phyloP scores from a whole-genome alignment of 2,797 vertebrate species.

The Semotilus atromaculatus region DNA sequence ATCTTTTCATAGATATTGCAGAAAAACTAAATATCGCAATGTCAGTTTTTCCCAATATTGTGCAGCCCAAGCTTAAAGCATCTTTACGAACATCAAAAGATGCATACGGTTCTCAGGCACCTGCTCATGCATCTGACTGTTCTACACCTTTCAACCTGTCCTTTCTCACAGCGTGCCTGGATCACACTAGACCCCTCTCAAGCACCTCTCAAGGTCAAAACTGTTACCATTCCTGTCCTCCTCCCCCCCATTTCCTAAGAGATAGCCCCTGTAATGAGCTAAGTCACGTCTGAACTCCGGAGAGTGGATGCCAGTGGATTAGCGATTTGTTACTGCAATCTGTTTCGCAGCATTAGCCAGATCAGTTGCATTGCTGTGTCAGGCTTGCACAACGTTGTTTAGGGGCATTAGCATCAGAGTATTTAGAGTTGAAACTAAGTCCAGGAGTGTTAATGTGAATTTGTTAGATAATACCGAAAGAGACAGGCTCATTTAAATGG shows the following conservation, averaged over 20 bases:
- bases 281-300: constrained; percentile 67
- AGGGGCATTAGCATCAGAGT: constrained; percentile 46
- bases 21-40: too few relatives aligned
- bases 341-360: constrained; percentile 65
- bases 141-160: constrained; percentile 5
- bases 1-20: neutral
- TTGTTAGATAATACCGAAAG: constrained; percentile 40
- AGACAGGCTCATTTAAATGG: constrained; percentile 33
- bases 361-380: constrained; percentile 39
- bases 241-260: neutral
- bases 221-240: neutral
- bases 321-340: constrained; percentile 69
- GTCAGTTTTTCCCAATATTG: neutral
- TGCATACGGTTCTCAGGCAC: neutral
- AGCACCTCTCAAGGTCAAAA: too few relatives aligned
- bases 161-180: neutral
- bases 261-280: constrained; percentile 60
- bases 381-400: constrained; percentile 16
- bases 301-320: constrained; percentile 68
- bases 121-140: neutral
- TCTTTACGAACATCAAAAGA: neutral
- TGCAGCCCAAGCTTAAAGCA: neutral
- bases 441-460: constrained; percentile 56
- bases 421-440: constrained; percentile 54
- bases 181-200: constrained; percentile 4